Percentiles rank a stretch among this genome's conserved stretches.
Conservation (phyloP, 2,888 invertebrate genomes). For the Oegoconia quadripuncta region DNA sequence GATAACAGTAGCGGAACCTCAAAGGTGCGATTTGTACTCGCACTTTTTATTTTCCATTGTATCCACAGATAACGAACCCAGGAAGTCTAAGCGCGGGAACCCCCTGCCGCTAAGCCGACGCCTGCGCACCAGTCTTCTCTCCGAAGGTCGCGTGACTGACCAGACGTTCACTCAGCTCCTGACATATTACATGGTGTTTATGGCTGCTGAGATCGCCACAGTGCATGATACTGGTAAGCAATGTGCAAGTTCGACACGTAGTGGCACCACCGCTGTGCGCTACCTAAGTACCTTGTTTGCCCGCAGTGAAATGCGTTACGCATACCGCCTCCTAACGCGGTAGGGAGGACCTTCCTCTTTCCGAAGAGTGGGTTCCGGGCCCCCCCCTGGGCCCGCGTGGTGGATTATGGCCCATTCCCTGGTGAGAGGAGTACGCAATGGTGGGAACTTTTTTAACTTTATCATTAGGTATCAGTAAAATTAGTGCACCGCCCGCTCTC, state of each 20-base stretch:
- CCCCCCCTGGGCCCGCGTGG: too few species aligned
- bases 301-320: not conserved
- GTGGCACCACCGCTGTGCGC: not conserved
- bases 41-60: conserved; percentile 2
- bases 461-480: too few species aligned
- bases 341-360: not conserved
- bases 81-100: conserved; percentile 25
- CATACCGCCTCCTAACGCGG: too few species aligned
- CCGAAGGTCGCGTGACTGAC: conserved; percentile 36
- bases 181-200: conserved; percentile 30
- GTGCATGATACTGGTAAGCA: conserved; percentile 41
- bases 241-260: not conserved
- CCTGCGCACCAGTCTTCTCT: conserved; percentile 27
- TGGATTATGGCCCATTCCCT: too few species aligned
- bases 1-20: too few species aligned
- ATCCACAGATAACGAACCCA: conserved; percentile 31
- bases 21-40: too few species aligned
- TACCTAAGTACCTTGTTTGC: not conserved
- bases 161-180: conserved; percentile 28
- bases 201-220: conserved; percentile 32
- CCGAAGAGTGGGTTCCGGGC: too few species aligned
- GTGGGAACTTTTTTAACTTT: too few species aligned
- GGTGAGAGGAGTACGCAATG: too few species aligned
- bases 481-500: too few species aligned
- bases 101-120: conserved; percentile 26